Evolutionary conservation across 1,140 invertebrate genomes (phyloP).

Genomic region (Hyposmocoma kahamanoa): DNA sequence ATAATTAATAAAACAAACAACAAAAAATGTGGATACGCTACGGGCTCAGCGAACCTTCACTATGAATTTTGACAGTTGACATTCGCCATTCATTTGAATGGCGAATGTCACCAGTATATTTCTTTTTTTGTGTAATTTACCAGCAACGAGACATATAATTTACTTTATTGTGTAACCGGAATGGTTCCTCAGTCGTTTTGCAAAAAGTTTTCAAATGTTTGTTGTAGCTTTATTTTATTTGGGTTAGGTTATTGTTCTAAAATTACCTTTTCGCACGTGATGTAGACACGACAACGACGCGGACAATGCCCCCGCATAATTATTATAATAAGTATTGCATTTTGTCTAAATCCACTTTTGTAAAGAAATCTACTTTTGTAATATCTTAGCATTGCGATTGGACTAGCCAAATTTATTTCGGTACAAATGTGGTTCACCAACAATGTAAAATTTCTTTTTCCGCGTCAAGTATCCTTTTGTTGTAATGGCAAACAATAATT

Average conservation of each 20-base stretch:
- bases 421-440: too few relatives aligned
- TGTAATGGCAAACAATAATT: too few relatives aligned
- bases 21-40: too few relatives aligned
- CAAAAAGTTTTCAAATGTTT: slow-evolving; percentile 1
- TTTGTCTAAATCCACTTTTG: too few relatives aligned
- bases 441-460: too few relatives aligned
- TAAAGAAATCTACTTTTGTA: too few relatives aligned
- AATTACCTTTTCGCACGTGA: not conserved
- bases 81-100: not conserved
- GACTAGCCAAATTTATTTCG: too few relatives aligned
- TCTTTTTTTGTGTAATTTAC: not conserved
- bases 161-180: too few relatives aligned
- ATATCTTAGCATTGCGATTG: too few relatives aligned
- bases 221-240: not conserved
- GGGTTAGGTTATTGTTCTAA: slow-evolving; percentile 2
- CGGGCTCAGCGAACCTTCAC: not conserved
- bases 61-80: slow-evolving; percentile 4
- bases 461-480: too few relatives aligned
- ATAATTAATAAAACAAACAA: too few relatives aligned
- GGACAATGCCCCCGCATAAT: not conserved
- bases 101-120: too few relatives aligned
- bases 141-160: not conserved
- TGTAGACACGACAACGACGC: not conserved
- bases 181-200: not conserved
- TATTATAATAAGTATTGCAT: not conserved